Evolutionary conservation across 1,140 invertebrate genomes (phyloP), one percentile per base, ranked within the genome.

Genomic region (Caenorhabditis brenneri): DNA sequence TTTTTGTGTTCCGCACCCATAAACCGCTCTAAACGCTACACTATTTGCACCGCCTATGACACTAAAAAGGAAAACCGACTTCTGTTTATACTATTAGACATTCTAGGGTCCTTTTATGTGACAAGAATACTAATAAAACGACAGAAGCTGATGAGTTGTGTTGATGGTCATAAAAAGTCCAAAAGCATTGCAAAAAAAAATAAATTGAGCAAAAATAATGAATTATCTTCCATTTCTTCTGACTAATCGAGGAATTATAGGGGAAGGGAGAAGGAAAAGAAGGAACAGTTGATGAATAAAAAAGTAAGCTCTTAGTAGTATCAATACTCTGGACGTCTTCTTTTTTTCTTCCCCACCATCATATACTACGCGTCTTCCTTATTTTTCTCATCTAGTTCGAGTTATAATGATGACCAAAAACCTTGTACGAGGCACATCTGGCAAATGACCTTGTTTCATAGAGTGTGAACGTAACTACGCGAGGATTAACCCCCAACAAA

Each of bases 231-330:
- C 39, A 42, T 12, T 42, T 42, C 12, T 42, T 5, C 39, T 6
- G 12, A 12, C 12, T 12, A 6, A 42, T 42, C 12, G 5, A 42
- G 24, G 4, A 55, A 27, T 22, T 27, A 55, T 55, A n/a, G 27
- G 15, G 10, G 27, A n/a, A 24, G 9, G 2, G 19, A 19, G 9
- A 55, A 55, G 15, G 22, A 55, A 55, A 27, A 12, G 24, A 27
- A 58, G 53, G 53, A 33, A 65, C 58, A 65, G 58, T 33, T 27
- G 29, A 65, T 65, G 58, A 65, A 65, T 65, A n/a, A 65, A 36
- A 55, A 65, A 65, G 58, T 19, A 65, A 33, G 58, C 58, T 33
- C 19, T 65, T 65, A 65, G 58, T 65, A 65, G 58, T 65, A 65
- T 65, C 58, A 55, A 55, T 15, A 55, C 31, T 51, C 48, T 51